phyloP scores from a whole-genome alignment of 2,888 invertebrate species.

The Camptogramma bilineatum region DNA sequence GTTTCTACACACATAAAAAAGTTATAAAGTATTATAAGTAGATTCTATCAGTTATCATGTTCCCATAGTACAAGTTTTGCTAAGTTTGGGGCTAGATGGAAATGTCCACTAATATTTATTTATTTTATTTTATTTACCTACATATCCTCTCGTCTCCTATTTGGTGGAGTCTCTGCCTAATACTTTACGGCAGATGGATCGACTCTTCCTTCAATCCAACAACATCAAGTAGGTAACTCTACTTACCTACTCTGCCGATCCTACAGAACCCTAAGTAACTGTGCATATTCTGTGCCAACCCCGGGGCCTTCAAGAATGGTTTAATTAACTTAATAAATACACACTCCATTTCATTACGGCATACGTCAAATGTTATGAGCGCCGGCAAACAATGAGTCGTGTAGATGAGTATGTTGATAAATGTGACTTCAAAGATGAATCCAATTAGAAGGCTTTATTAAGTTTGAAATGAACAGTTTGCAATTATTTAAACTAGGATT shows the following conservation, averaged over 20 bases:
- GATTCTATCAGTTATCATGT: too few species aligned
- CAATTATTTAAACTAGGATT: not conserved
- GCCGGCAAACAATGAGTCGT: constrained; percentile 48
- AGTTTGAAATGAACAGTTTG: constrained; percentile 9
- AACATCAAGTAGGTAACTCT: not conserved
- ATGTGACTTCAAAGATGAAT: constrained; percentile 18
- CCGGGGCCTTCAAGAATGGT: constrained; percentile 70
- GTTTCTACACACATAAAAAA: too few species aligned
- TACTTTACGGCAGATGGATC: too few species aligned
- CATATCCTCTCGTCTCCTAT: too few species aligned
- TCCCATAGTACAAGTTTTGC: too few species aligned
- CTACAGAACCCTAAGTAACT: constrained; percentile 42
- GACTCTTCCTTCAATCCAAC: not conserved
- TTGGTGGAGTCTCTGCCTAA: too few species aligned
- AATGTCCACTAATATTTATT: too few species aligned
- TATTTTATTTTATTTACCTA: too few species aligned
- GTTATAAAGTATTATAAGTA: too few species aligned
- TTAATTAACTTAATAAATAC: constrained; percentile 86
- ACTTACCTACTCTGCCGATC: constrained; percentile 8
- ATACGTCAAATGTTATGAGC: constrained; percentile 83
- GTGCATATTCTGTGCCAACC: constrained; percentile 35
- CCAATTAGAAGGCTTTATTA: constrained; percentile 8
- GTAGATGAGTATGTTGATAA: constrained; percentile 22
- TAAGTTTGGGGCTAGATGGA: too few species aligned
- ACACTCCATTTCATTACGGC: constrained; percentile 82